Conservation (phyloP, 2,888 invertebrate genomes). For the Nudaria mundana region DNA sequence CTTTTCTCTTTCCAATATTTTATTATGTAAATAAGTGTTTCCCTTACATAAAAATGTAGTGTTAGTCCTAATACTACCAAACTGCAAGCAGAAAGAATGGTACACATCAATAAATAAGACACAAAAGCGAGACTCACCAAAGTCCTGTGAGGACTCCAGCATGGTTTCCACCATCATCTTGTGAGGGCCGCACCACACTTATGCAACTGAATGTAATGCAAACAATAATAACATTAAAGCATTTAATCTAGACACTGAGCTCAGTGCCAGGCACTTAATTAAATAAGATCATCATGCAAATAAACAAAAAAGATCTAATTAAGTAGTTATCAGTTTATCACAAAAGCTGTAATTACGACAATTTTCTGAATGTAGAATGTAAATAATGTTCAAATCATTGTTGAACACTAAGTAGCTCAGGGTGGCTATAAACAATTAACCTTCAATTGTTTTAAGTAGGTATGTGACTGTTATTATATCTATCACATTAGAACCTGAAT, state of each 20-base stretch:
- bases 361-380: no score
- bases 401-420: constrained; percentile 5
- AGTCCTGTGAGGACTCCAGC: constrained; percentile 75
- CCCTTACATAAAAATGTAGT: not conserved
- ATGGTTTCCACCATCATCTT: constrained; percentile 78
- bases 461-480: not conserved
- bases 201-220: constrained; percentile 53
- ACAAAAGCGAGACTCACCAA: constrained; percentile 53
- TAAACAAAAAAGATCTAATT: no score
- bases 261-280: no score
- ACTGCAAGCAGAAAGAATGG: no score
- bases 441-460: not conserved
- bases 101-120: not conserved
- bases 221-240: constrained; percentile 36
- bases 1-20: no score
- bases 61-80: no score
- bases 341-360: no score
- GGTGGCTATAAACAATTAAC: not conserved
- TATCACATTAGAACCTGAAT: not conserved
- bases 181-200: constrained; percentile 43
- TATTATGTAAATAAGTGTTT: not conserved
- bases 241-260: not conserved
- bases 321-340: no score
- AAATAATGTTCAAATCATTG: constrained; percentile 4
- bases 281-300: no score